Evolutionary conservation across 2,888 invertebrate species (phyloP).

Genomic region (Tipula vernalis): DNA sequence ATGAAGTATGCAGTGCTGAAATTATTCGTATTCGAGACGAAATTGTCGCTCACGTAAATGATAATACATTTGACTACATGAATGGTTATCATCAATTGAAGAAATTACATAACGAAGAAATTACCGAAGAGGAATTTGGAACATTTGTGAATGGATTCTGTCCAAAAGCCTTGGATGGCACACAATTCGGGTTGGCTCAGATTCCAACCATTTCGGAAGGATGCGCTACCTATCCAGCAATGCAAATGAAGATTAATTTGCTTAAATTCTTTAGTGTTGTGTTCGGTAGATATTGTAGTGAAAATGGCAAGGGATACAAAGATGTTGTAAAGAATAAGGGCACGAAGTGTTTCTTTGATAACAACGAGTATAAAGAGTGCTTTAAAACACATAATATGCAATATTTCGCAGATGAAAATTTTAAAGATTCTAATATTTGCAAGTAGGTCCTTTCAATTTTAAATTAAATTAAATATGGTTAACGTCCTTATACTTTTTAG

Average conservation of each 20-base stretch:
- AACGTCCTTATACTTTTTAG: not conserved
- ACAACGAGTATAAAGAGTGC: not conserved
- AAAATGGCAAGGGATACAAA: not conserved
- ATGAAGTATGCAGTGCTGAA: not conserved
- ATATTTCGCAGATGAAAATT: not conserved
- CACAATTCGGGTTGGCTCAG: not conserved
- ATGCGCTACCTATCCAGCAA: not conserved
- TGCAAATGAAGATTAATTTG: not conserved
- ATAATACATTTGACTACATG: not conserved
- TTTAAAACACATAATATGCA: not conserved
- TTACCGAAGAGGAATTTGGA: not conserved
- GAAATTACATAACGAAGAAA: not conserved
- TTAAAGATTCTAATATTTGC: not conserved
- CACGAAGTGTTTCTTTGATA: not conserved
- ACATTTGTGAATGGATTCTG: not conserved
- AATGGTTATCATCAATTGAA: not conserved
- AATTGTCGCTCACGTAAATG: not conserved
- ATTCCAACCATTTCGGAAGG: not conserved
- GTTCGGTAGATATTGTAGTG: not conserved
- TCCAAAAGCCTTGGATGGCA: not conserved
- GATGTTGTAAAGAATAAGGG: not conserved
- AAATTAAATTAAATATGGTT: not conserved
- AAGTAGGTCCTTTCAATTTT: not conserved
- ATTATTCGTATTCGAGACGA: not conserved
- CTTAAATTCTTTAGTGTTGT: not conserved